Base-by-base conservation (phyloP, 2,888 invertebrate genomes). In the Trissolcus japonicus region DNA sequence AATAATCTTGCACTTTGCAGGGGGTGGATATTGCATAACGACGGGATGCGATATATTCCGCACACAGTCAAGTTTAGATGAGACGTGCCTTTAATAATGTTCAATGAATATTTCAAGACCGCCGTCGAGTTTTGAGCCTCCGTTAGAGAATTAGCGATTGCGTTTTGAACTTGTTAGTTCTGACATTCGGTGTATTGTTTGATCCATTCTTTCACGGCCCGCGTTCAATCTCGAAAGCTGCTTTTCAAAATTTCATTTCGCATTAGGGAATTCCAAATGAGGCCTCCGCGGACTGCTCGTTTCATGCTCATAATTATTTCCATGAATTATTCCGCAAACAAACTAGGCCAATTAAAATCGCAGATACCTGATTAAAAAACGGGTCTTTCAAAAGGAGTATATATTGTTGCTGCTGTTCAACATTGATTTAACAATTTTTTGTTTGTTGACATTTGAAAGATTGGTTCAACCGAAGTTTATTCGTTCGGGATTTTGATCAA, bases 31-130 rank as follows among this genome's bases (percentile, higher is more conserved):
- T 75, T 68, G 60, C 63, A 63, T 55, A 62, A 59, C 59, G 35
- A 1, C 13, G 25, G 25, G 25, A 7, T 35, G 35, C 54, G 69
- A 54, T 76, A 50, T 69, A 76, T 76, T 60, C 65, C 41, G 59
- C 6, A n/a, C n/a, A n/a, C n/a, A 19, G 57, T 29, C 65, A 76
- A 69, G 62, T 65, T 76, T 59, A 43, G 35, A 46, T 57, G 59
- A 75, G 56, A 56, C 21, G 69, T 63, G 69, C 69, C 35, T 35
- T 76, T 65, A 65, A 76, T 76, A 76, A 76, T 69, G 60, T 21
- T 54, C 13, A 54, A 69, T 76, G 62, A 76, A 76, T 76, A 69
- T 76, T 76, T 68, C 69, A 76, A 60, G 65, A 69, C 59, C 35
- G 3, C 16, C 6, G 35, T 40, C 21, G 62, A 62, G 57, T 65